Percentiles rank a stretch among this genome's conserved stretches.
These are phyloP conservation scores for Pundamilia nyererei DNA, from an alignment of 2,113 vertebrate species.

Conservation along the genomic window DNA sequence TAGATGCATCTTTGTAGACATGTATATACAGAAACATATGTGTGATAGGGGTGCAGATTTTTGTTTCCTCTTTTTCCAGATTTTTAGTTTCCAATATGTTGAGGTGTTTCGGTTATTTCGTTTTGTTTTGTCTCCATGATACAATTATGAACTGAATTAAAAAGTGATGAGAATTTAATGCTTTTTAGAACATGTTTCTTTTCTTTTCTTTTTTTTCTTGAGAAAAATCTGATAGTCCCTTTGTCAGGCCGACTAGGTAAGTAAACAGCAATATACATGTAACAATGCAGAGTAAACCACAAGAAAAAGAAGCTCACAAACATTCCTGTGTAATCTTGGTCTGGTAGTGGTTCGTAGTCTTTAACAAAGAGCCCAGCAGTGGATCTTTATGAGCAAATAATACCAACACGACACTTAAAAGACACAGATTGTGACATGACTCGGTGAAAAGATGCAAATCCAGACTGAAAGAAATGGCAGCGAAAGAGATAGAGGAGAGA, in stretches of 20 bases:
- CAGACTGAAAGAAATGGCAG: conserved; percentile 4
- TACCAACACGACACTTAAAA: not conserved
- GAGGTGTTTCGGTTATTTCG: not conserved
- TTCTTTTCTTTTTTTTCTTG: not conserved
- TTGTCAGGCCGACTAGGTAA: not conserved
- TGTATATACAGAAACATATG: not conserved
- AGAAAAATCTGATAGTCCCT: not conserved
- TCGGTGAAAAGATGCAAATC: conserved; percentile 2
- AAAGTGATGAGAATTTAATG: not conserved
- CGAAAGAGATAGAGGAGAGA: conserved; percentile 8
- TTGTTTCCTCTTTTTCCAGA: not conserved
- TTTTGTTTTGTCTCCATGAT: not conserved
- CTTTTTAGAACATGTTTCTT: not conserved
- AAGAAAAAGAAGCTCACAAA: not conserved
- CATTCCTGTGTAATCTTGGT: not conserved
- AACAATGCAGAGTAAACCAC: not conserved
- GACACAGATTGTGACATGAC: not conserved
- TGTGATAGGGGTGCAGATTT: not conserved
- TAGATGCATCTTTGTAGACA: not conserved
- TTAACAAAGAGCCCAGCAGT: not conserved
- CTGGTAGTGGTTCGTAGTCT: not conserved
- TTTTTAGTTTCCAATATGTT: not conserved
- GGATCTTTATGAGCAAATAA: not conserved
- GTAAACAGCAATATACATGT: not conserved
- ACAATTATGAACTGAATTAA: not conserved